phyloP scores from a whole-genome alignment of 2,797 vertebrate species.

The Hirundo rustica region DNA sequence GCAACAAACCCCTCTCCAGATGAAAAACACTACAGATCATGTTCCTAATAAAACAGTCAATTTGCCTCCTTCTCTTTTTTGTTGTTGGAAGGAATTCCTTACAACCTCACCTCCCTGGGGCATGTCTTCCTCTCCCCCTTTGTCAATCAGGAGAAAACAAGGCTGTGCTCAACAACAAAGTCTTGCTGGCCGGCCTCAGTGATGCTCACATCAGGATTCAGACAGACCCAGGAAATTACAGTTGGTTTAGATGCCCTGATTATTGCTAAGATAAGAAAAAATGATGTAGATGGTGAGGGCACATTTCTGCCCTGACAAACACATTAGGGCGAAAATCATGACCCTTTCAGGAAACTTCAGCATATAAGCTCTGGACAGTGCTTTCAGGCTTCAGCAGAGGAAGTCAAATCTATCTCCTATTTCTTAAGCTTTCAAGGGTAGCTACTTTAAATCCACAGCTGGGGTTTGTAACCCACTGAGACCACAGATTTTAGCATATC shows the following conservation, averaged over 20 bases:
- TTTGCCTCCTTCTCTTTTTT: conserved; percentile 61
- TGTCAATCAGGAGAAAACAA: conserved; percentile 34
- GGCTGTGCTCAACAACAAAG: conserved; percentile 11
- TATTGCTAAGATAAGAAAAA: neutral
- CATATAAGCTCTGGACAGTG: neutral
- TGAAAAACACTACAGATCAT: conserved; percentile 61
- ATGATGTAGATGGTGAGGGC: accelerated
- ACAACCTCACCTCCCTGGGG: conserved; percentile 44
- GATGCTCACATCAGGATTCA: neutral
- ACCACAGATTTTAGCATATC: neutral
- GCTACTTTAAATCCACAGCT: neutral
- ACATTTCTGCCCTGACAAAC: neutral
- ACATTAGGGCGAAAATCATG: accelerated
- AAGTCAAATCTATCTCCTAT: neutral
- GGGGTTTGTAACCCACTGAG: neutral
- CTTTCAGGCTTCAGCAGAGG: neutral
- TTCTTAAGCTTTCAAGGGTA: neutral
- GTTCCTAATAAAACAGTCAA: conserved; percentile 68
- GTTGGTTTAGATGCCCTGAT: neutral
- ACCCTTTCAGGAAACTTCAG: neutral
- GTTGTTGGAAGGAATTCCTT: conserved; percentile 61
- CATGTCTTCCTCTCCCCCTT: conserved; percentile 32
- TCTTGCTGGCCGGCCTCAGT: neutral
- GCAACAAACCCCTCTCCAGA: conserved; percentile 54
- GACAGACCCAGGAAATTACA: neutral